phyloP scores from a whole-genome alignment of 2,797 vertebrate species.

The Notolabrus celidotus region DNA sequence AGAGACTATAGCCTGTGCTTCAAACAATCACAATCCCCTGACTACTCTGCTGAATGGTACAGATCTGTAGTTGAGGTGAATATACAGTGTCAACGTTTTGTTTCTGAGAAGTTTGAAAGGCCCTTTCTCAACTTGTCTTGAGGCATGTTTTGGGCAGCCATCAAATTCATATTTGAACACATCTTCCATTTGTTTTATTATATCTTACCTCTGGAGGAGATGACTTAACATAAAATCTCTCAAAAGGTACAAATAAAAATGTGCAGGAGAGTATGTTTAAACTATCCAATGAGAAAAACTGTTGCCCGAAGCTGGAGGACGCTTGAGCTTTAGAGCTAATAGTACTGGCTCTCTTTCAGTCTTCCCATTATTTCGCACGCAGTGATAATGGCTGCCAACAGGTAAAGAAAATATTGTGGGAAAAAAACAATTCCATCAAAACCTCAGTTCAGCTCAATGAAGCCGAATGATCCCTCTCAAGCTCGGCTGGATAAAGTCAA shows the following conservation, averaged over 20 bases:
- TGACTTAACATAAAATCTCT: background rate
- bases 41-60: no score
- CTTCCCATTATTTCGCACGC: slow-evolving; percentile 44
- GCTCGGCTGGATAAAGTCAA: slow-evolving; percentile 85
- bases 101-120: no score
- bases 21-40: no score
- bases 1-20: no score
- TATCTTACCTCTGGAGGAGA: background rate
- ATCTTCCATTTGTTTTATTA: background rate
- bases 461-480: slow-evolving; percentile 84
- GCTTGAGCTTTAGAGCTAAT: slow-evolving; percentile 9
- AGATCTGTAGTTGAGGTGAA: no score
- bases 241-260: background rate
- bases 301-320: background rate
- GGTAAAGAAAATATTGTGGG: slow-evolving; percentile 65
- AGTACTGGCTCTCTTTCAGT: slow-evolving; percentile 13
- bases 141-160: background rate
- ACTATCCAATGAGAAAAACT: slow-evolving; percentile 15
- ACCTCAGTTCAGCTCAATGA: slow-evolving; percentile 80
- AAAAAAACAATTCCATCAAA: slow-evolving; percentile 77
- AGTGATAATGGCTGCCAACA: slow-evolving; percentile 52
- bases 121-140: background rate
- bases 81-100: no score
- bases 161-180: background rate
- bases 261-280: background rate